phyloP scores from a whole-genome alignment of 2,888 invertebrate genomes.

The Noctua pronuba region DNA sequence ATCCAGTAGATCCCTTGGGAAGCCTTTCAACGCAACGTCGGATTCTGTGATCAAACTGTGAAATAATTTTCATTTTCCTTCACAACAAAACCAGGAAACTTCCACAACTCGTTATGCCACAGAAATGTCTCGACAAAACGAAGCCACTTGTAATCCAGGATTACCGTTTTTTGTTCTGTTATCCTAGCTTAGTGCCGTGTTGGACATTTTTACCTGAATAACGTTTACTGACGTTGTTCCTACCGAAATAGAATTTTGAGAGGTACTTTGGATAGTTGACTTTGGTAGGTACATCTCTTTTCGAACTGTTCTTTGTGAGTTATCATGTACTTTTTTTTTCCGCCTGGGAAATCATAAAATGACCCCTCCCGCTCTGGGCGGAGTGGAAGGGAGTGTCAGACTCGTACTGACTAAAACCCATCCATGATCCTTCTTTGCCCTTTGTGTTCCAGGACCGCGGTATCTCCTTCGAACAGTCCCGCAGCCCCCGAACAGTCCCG shows the following conservation, averaged over 20 bases:
- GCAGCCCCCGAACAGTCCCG: too few relatives aligned
- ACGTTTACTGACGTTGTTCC: neutral
- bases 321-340: too few relatives aligned
- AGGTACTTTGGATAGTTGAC: neutral
- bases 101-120: constrained; percentile 29
- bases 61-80: constrained; percentile 14
- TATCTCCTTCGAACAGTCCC: too few relatives aligned
- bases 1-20: too few relatives aligned
- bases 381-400: too few relatives aligned
- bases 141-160: constrained; percentile 45
- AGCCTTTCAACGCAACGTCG: too few relatives aligned
- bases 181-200: constrained; percentile 22
- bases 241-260: neutral
- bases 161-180: constrained; percentile 35
- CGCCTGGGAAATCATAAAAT: too few relatives aligned
- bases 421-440: too few relatives aligned
- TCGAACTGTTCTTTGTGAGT: neutral
- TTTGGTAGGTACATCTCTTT: too few relatives aligned
- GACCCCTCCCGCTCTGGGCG: too few relatives aligned
- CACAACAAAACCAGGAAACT: neutral
- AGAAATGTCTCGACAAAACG: constrained; percentile 37
- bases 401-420: too few relatives aligned
- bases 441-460: too few relatives aligned
- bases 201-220: constrained; percentile 38
- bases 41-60: neutral